Conservation (phyloP, 92 coral and sea anemone species). For the Micromussa lordhowensis region DNA sequence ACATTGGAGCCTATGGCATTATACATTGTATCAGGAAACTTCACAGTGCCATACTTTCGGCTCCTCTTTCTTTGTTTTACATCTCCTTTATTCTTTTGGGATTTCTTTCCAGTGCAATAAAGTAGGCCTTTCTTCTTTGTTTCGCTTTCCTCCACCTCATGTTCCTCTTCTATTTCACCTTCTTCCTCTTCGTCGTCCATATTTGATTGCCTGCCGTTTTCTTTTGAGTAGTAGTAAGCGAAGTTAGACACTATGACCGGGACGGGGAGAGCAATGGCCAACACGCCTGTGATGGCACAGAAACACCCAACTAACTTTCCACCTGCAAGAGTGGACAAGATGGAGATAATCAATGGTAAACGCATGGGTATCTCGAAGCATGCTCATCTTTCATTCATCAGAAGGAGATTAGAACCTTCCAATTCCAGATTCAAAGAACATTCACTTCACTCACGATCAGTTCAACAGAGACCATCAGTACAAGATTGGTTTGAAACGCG, state of each 20-base stretch:
- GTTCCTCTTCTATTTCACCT: constrained; percentile 13
- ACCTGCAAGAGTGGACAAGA: constrained; percentile 43
- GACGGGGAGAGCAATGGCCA: constrained; percentile 89
- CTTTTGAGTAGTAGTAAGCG: constrained; percentile 90
- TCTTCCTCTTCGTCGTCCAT: constrained; percentile 54
- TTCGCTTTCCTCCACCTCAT: constrained; percentile 14
- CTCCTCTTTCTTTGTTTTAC: constrained; percentile 13
- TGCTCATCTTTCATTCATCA: no score
- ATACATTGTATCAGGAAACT: constrained; percentile 23
- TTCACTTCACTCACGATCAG: no score
- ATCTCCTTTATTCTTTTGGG: neutral
- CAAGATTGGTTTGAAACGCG: no score
- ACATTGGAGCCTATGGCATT: constrained; percentile 7
- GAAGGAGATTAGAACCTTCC: no score
- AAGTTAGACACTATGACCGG: constrained; percentile 93
- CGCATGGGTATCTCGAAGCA: no score
- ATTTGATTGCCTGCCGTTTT: constrained; percentile 68
- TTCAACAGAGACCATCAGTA: no score
- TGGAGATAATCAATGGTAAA: no score
- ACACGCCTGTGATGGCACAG: constrained; percentile 90
- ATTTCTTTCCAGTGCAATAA: constrained; percentile 2
- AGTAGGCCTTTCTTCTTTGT: constrained; percentile 12
- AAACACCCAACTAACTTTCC: constrained; percentile 91
- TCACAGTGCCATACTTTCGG: constrained; percentile 7
- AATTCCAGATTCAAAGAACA: no score